Evolutionary conservation across 2,888 invertebrate genomes (phyloP), one percentile per base, ranked within the genome.

Genomic region (Thumatha senex): DNA sequence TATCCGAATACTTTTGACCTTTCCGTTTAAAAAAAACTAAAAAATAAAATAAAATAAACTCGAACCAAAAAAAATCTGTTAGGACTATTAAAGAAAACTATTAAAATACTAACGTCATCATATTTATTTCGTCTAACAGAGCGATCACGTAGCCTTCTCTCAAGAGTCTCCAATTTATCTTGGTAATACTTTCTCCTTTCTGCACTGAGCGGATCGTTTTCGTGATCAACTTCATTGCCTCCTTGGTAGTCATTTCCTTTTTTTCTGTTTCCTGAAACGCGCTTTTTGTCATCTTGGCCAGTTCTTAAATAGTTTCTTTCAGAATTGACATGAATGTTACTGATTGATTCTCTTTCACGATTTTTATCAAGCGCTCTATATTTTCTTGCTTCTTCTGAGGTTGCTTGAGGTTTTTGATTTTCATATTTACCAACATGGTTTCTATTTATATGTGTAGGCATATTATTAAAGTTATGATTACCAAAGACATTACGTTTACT

Each of bases 131-230:
- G 69, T 51, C 63, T 68, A 11, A 46, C 51, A 43, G 42, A 66
- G 3, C 68, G 65, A 12, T 61, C 48, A 15, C 64, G 71, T 8
- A 82, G 54, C 56, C 70, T 80, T 36, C 68, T 75, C 45, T 80
- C 75, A 9, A 89, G 67, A 47, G 72, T 77, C 29, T 82, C 76
- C 3, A 88, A 62, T 67, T 81, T 87, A 1, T 82, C 76, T 53
- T 86, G 82, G 53, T 86, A 87, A 62, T 72, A 86, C 46, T 76
- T 80, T 49, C 78, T 76, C 65, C 84, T 76, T 14, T 83, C 82
- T 31, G 53, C 11, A 55, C 73, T 73, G 7, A 85, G 51, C 2
- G 61, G 57, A 40, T 82, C 79, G 13, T 71, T 63, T 0, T 60
- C n/a, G n/a, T n/a, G 41, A 11, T 51, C 48, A 3, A 54, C 53